These are phyloP conservation scores for Oreochromis grahami DNA, from an alignment of 2,797 vertebrate species.

Conservation along the genomic window DNA sequence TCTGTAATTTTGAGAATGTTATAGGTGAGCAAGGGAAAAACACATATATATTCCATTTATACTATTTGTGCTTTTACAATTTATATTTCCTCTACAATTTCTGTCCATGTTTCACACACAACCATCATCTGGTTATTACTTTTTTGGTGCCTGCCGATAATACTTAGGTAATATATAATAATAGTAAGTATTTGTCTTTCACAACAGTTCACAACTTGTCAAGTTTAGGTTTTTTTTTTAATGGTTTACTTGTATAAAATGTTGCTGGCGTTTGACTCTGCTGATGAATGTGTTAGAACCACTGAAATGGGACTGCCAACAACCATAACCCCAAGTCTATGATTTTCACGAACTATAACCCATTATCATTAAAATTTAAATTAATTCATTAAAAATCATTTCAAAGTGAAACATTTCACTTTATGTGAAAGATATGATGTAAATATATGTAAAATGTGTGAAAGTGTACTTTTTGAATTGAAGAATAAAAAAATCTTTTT, in stretches of 20 bases:
- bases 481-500: not conserved
- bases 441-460: not conserved
- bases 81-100: not conserved
- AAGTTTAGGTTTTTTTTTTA: not conserved
- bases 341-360: not conserved
- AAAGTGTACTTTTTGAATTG: too few species aligned
- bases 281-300: not conserved
- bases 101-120: not conserved
- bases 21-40: not conserved
- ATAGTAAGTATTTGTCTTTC: not conserved
- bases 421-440: rapidly evolving
- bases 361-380: not conserved
- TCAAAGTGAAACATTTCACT: not conserved
- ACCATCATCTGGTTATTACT: not conserved
- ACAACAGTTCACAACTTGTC: not conserved
- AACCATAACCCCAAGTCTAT: not conserved
- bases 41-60: not conserved
- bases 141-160: not conserved
- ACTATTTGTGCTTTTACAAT: not conserved
- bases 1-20: rapidly evolving
- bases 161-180: not conserved
- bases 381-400: rapidly evolving
- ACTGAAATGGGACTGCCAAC: not conserved
- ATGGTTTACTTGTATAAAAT: not conserved
- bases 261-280: not conserved